Evolutionary conservation across 1,140 invertebrate species (phyloP), one percentile per base, ranked within the genome.

Genomic region (Proctacanthus coquilletti): DNA sequence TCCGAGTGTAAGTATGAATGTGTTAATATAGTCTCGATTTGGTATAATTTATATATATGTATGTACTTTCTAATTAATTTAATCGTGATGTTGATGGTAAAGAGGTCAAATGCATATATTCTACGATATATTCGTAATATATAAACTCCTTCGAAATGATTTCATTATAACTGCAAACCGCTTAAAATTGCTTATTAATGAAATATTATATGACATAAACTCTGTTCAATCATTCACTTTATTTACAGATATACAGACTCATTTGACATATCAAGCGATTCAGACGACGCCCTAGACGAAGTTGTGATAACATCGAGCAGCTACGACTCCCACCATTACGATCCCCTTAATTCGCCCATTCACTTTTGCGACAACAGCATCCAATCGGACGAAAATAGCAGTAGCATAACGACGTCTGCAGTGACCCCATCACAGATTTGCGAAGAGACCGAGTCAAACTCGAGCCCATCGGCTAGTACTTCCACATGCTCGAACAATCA

Each of bases 191-290:
- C n/a, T n/a, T n/a, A n/a, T n/a, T n/a, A n/a, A n/a, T n/a, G n/a
- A n/a, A n/a, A n/a, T n/a, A n/a, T n/a, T n/a, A n/a, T n/a, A n/a
- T 27, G 23, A 27, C 23, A 27, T 27, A 8, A 8, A 27, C 8
- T 27, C 23, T 13, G 8, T 27, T 13, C 23, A 13, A 13, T 27
- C 23, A 27, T 27, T 27, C 13, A 13, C 23, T 27, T 32, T 32
- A 32, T 25, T 25, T 25, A 25, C 6, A n/a, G n/a, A n/a, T n/a
- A n/a, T n/a, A n/a, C n/a, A n/a, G 56, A 60, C 46, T 60, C 56
- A 47, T 60, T 60, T 48, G 56, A 60, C 41, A 60, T 60, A 52
- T 59, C 56, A 45, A 60, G 56, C 48, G 56, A 60, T 38, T 56
- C 53, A 13, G 56, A 59, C 46, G 56, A 59, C 46, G 56, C 49